phyloP scores from a whole-genome alignment of 1,140 invertebrate species.

The Acromyrmex charruanus region DNA sequence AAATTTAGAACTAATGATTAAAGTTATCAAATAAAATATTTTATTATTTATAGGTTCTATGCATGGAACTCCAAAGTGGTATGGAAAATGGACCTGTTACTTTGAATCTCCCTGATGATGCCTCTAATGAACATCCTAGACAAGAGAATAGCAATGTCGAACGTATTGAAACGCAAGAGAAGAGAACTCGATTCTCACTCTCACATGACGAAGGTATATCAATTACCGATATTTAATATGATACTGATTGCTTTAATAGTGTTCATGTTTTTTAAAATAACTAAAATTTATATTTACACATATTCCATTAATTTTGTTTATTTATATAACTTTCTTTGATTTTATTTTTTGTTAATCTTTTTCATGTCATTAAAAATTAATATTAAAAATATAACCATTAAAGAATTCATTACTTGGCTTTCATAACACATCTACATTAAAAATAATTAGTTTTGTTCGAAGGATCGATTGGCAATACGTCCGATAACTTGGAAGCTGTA shows the following conservation, averaged over 20 bases:
- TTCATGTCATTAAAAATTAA: not conserved
- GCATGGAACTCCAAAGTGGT: slow-evolving; percentile 83
- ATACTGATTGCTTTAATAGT: not conserved
- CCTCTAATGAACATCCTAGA: slow-evolving; percentile 80
- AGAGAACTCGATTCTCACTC: slow-evolving; percentile 92
- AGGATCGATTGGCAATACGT: slow-evolving; percentile 94
- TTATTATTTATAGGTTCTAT: slow-evolving; percentile 81
- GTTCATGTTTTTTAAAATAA: not conserved
- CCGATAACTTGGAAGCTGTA: slow-evolving; percentile 97
- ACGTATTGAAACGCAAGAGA: slow-evolving; percentile 87
- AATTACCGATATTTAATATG: not conserved
- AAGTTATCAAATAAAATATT: slow-evolving; percentile 7
- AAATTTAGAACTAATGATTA: not conserved
- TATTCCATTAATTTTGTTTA: not conserved
- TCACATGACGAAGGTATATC: slow-evolving; percentile 94
- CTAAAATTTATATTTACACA: not conserved
- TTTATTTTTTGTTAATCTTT: slow-evolving; percentile 4
- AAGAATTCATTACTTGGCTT: slow-evolving; percentile 15
- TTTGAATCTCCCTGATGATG: slow-evolving; percentile 80
- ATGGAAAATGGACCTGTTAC: slow-evolving; percentile 77
- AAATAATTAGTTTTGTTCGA: slow-evolving; percentile 82
- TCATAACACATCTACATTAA: slow-evolving; percentile 41
- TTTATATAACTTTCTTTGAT: not conserved
- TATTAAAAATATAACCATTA: not conserved
- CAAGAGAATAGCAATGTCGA: slow-evolving; percentile 78